These are phyloP conservation scores for Triplophysa tibetana DNA, from an alignment of 2,113 vertebrate species.

Conservation along the genomic window DNA sequence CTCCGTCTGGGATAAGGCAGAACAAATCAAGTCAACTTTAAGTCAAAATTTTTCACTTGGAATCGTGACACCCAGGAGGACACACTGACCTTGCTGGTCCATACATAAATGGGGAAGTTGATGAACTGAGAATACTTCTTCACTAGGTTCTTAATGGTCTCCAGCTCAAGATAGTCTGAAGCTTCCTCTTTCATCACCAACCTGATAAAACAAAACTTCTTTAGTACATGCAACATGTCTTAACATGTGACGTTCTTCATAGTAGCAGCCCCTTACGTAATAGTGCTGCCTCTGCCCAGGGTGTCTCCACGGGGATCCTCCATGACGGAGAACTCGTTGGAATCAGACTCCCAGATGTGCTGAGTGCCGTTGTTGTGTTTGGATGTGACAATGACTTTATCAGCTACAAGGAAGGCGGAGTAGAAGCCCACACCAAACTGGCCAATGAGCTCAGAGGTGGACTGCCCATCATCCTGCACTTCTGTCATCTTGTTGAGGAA, in stretches of 20 bases:
- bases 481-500: slow-evolving; percentile 95
- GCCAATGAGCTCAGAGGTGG: slow-evolving; percentile 96
- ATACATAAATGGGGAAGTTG: slow-evolving; percentile 98
- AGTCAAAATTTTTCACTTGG: background rate
- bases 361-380: slow-evolving; percentile 98
- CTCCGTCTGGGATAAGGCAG: slow-evolving; percentile 82
- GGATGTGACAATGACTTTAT: slow-evolving; percentile 95
- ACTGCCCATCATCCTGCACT: slow-evolving; percentile 87
- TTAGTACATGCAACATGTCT: background rate
- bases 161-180: slow-evolving; percentile 94
- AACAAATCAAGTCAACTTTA: background rate
- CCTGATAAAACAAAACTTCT: slow-evolving; percentile 63
- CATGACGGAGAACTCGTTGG: slow-evolving; percentile 92
- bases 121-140: slow-evolving; percentile 98
- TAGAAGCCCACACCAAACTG: slow-evolving; percentile 99
- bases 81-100: slow-evolving; percentile 94
- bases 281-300: slow-evolving; percentile 91
- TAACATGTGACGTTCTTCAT: background rate
- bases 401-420: slow-evolving; percentile 96
- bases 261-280: slow-evolving; percentile 79
- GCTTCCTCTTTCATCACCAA: slow-evolving; percentile 97
- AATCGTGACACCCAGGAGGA: background rate
- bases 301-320: slow-evolving; percentile 92
- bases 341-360: slow-evolving; percentile 99
- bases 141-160: slow-evolving; percentile 97